Evolutionary conservation across 1,140 invertebrate species (phyloP).

Genomic region (Drosophila micromelanica): DNA sequence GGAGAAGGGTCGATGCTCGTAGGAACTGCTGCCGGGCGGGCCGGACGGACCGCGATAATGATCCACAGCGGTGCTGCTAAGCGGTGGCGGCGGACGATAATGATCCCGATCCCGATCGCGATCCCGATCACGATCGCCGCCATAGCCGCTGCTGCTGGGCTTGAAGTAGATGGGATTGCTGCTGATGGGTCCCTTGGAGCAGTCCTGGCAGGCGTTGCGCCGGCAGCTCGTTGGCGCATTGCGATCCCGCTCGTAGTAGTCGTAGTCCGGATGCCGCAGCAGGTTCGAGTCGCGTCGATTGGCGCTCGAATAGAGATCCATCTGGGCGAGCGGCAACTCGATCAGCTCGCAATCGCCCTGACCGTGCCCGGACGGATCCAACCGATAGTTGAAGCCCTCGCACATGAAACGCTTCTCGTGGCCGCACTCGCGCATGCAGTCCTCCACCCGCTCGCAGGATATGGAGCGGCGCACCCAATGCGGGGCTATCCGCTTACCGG

Average conservation of each 20-base stretch:
- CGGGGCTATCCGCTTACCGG: slow-evolving; percentile 88
- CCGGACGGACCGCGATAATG: slow-evolving; percentile 76
- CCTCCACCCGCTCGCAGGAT: slow-evolving; percentile 89
- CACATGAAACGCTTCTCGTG: slow-evolving; percentile 90
- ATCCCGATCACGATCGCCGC: slow-evolving; percentile 22
- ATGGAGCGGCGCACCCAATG: slow-evolving; percentile 88
- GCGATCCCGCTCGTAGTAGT: slow-evolving; percentile 90
- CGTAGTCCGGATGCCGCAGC: slow-evolving; percentile 88
- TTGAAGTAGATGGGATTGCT: slow-evolving; percentile 74
- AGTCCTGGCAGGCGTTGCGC: slow-evolving; percentile 72
- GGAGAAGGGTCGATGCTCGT: slow-evolving; percentile 69
- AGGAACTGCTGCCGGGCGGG: slow-evolving; percentile 53
- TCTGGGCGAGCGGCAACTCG: slow-evolving; percentile 87
- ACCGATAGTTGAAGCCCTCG: slow-evolving; percentile 92
- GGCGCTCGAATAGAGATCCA: slow-evolving; percentile 86
- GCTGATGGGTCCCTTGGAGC: slow-evolving; percentile 62
- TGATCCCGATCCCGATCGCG: slow-evolving; percentile 57
- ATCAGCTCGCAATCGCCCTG: slow-evolving; percentile 90
- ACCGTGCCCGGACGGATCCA: slow-evolving; percentile 87
- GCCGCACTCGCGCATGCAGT: slow-evolving; percentile 90
- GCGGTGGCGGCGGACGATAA: slow-evolving; percentile 34
- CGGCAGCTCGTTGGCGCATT: slow-evolving; percentile 85
- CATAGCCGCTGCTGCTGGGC: slow-evolving; percentile 53
- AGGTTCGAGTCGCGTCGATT: slow-evolving; percentile 75
- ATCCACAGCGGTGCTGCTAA: slow-evolving; percentile 72